Base-by-base conservation (phyloP, 2,888 invertebrate species). In the Patella pellucida region DNA sequence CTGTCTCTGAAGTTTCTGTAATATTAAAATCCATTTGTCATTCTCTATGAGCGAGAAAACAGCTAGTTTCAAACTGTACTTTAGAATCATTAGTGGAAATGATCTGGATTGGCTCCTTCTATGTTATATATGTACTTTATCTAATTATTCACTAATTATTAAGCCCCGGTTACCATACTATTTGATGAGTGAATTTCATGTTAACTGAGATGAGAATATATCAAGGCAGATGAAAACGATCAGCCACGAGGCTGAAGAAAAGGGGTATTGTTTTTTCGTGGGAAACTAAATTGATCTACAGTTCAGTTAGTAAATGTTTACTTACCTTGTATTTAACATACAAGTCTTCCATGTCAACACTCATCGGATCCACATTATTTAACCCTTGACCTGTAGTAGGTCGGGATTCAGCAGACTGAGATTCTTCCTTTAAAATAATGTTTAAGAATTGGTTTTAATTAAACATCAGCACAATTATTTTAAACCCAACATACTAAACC, bases 311-410 rank as follows among this genome's bases (percentile, higher is more conserved):
- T 9, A 56, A 56, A 56, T 23, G 7, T 23, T 19, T 51, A 11
- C 69, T 75, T 92, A 96, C 96, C 94, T 98, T 98, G 89, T 96
- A 98, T 92, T 97, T 97, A 16, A 97, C 97, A 91, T 97, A 98
- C 72, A 98, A 93, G 93, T 98, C 98, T 91, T 97, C 97, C 68
- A 95, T 93, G 90, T 97, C 97, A 80, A 96, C 84, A 71, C 88
- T 85, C 52, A 90, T 82, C n/a, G 90, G 88, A 77, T 88, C 89
- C 68, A 87, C 84, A 74, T 87, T 83, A 62, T 83, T 73, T 93
- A 94, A 79, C 67, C 85, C 83, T 77, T 86, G 85, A 7, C 85
- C 81, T 31, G 89, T 89, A 14, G 86, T 85, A 52, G 89, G 89
- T 14, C 88, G 72, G 1, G 88, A 86, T 67, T 90, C 90, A 16